These are phyloP conservation scores for Helicolenus hilgendorfi DNA, from an alignment of 2,797 vertebrate genomes.

Conservation along the genomic window DNA sequence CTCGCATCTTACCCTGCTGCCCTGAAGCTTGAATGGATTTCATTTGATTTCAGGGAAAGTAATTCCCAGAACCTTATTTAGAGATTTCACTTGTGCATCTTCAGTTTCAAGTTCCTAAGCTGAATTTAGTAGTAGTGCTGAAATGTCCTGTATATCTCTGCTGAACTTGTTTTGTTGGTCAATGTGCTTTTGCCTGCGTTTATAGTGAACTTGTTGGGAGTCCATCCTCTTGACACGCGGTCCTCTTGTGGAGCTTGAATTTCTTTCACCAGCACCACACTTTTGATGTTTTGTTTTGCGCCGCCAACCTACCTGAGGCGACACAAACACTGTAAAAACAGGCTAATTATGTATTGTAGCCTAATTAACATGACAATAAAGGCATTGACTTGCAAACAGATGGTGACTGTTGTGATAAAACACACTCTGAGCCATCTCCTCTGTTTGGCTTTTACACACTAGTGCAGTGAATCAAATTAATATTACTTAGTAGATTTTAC, in stretches of 20 bases:
- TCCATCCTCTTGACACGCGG: background rate
- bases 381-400: background rate
- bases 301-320: background rate
- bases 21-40: background rate
- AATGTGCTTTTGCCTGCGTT: background rate
- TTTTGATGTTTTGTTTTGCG: conserved; percentile 2
- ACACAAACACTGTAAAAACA: background rate
- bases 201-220: background rate
- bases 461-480: background rate
- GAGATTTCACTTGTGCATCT: background rate
- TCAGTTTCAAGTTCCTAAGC: background rate
- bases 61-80: background rate
- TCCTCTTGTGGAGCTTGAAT: background rate
- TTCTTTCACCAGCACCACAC: background rate
- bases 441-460: background rate
- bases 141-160: background rate
- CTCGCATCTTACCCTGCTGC: background rate
- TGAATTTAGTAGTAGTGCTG: background rate
- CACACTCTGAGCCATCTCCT: background rate
- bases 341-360: background rate
- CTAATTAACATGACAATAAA: conserved; percentile 31
- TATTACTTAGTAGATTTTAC: background rate
- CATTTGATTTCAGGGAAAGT: background rate
- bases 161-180: background rate
- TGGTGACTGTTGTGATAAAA: background rate